Percentiles rank a stretch among this genome's conserved stretches.
Conservation (phyloP, 2,113 vertebrate species). For the Oryzias melastigma region DNA sequence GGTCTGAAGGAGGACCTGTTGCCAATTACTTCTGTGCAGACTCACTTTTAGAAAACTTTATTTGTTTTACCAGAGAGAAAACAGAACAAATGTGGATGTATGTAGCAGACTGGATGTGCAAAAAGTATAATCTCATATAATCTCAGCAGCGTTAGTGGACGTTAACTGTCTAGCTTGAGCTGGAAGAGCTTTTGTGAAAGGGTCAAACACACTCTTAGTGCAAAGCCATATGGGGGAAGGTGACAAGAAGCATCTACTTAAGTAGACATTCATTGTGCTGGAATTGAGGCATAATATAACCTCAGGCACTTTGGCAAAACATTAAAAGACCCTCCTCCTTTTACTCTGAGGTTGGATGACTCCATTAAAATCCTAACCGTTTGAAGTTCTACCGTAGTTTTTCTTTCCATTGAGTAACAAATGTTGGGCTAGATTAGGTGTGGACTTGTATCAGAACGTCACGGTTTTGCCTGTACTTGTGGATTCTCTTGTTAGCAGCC, state of each 20-base stretch:
- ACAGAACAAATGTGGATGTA: too few relatives aligned
- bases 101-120: constrained; percentile 1
- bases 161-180: constrained; percentile 26
- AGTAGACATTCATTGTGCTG: constrained; percentile 63
- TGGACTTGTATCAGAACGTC: constrained; percentile 44
- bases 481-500: constrained; percentile 36
- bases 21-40: constrained; percentile 63
- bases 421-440: constrained; percentile 46
- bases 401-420: constrained; percentile 45
- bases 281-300: constrained; percentile 61
- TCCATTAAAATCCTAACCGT: constrained; percentile 47
- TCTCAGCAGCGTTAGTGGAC: constrained; percentile 32
- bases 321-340: constrained; percentile 56
- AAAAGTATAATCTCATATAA: constrained; percentile 26
- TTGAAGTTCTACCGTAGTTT: constrained; percentile 55
- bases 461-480: constrained; percentile 54
- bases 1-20: constrained; percentile 36
- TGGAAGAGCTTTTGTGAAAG: constrained; percentile 39
- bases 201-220: constrained; percentile 40
- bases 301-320: constrained; percentile 61
- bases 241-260: constrained; percentile 61
- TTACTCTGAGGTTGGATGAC: constrained; percentile 42
- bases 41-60: constrained; percentile 40
- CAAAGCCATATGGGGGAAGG: constrained; percentile 56
- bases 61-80: constrained; percentile 39